Conservation (phyloP, 2,888 invertebrate species). For the Graphium colonna region DNA sequence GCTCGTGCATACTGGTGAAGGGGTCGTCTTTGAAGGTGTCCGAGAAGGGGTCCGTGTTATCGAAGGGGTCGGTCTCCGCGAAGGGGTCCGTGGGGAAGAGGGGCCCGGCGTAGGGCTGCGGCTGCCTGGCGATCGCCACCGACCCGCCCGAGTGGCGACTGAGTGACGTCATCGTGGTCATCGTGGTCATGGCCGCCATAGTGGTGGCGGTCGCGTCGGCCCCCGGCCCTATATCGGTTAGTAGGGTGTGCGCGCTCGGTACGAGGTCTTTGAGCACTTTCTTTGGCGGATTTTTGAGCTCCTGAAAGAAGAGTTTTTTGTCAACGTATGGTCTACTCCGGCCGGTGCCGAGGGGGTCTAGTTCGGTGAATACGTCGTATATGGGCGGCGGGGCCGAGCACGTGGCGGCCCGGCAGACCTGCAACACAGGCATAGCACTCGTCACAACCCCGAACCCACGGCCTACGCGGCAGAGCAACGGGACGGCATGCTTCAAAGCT, state of each 20-base stretch:
- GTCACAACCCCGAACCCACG: conserved; percentile 29
- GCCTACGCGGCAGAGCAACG: conserved; percentile 18
- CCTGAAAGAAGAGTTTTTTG: conserved; percentile 97
- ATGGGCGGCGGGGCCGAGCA: conserved; percentile 55
- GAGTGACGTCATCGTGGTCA: conserved; percentile 73
- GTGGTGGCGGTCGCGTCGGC: conserved; percentile 57
- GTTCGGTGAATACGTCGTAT: conserved; percentile 94
- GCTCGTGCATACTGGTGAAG: conserved; percentile 72
- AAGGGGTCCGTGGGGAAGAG: conserved; percentile 82
- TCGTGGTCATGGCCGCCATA: no score
- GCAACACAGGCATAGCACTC: conserved; percentile 64
- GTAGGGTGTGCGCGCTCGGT: conserved; percentile 56
- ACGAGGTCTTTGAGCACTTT: conserved; percentile 94
- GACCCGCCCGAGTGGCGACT: conserved; percentile 72
- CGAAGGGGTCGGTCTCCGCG: conserved; percentile 86
- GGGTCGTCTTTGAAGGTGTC: conserved; percentile 82
- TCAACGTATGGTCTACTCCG: conserved; percentile 95
- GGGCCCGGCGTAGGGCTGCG: conserved; percentile 45
- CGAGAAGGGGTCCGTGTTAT: conserved; percentile 84
- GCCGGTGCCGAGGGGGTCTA: conserved; percentile 95
- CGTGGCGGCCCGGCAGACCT: conserved; percentile 66
- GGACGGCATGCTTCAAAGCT: no score
- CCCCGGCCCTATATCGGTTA: conserved; percentile 55
- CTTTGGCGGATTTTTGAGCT: conserved; percentile 96
- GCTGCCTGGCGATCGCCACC: conserved; percentile 61